Base-by-base conservation (phyloP, 1,140 invertebrate species). In the Drosophila truncata region DNA sequence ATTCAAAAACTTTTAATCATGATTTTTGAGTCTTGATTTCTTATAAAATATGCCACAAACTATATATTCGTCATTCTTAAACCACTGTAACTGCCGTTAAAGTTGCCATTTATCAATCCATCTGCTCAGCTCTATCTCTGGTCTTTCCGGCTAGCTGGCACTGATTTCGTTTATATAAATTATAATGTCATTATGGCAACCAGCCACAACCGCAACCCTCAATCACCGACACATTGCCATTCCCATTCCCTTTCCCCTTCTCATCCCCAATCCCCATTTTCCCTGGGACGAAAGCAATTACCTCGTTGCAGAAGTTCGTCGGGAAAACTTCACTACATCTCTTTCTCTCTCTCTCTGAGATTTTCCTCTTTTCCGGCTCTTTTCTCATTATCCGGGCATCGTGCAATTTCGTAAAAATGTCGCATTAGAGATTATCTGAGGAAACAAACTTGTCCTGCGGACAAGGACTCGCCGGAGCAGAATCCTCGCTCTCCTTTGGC, bases 171-270 rank as follows among this genome's bases (percentile, higher is more conserved):
- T 90, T 90, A 90, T 88, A 91, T 91, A 91, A 91, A 91, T 91
- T 91, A 91, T 91, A 91, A 91, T 91, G 90, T 91, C 90, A 91
- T 91, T 91, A 91, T 88, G 79, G 90, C 84, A 90, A 88, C 50
- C 85, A 90, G 86, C 73, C 77, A 84, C 73, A 71, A 33, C 31
- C 65, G 42, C 69, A 67, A 61, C 57, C 62, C 73, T 67, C 63
- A 46, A 70, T 81, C 29, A 49, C 61, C 42, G 50, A 54, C 31
- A 35, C 49, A 65, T 23, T 39, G 25, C 35, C 47, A 62, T 20
- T 37, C 20, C 33, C 10, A 1, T 31, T 10, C 8, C 39, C 58
- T 41, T 33, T 57, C 49, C 27, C 33, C 31, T 23, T 25, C 27
- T 9, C 49, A 55, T 18, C 39, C 41, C 44, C 75, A 77, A 54